A percentile compares a stretch with the other conserved stretches of the same genome.
These are phyloP conservation scores for Neodiprion pinetum DNA, from an alignment of 1,140 invertebrate species.

Conservation along the genomic window DNA sequence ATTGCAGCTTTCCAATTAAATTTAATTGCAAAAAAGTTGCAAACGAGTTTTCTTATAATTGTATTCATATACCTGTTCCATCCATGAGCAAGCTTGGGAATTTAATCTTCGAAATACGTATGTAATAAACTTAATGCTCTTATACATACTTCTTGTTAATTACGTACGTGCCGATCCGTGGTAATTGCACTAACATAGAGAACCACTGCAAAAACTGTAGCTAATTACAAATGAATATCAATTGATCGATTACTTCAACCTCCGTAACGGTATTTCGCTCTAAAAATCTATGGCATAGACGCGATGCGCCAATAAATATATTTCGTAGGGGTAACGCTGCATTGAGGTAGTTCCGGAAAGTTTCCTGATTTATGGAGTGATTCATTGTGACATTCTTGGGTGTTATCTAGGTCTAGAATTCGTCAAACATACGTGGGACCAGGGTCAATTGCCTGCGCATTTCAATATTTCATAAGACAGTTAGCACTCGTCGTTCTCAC, in stretches of 20 bases:
- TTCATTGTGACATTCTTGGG: background rate
- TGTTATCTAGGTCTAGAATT: conserved; percentile 5
- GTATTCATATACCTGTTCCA: conserved; percentile 2
- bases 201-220: background rate
- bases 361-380: background rate
- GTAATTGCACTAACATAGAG: background rate
- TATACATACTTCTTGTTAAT: background rate
- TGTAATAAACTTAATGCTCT: background rate
- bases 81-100: background rate
- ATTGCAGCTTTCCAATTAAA: conserved; percentile 11
- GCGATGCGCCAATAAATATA: too few species aligned
- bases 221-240: background rate
- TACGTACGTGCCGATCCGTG: background rate
- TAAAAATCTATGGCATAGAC: background rate
- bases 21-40: conserved; percentile 14
- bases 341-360: background rate
- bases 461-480: conserved; percentile 1
- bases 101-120: conserved; percentile 3
- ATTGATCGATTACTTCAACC: background rate
- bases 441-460: conserved; percentile 1
- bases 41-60: conserved; percentile 2
- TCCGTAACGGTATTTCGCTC: background rate
- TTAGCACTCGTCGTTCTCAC: background rate
- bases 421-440: background rate
- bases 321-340: too few species aligned